Evolutionary conservation across 2,888 invertebrate species (phyloP).

Genomic region (Lepidocyrtinus sp.): DNA sequence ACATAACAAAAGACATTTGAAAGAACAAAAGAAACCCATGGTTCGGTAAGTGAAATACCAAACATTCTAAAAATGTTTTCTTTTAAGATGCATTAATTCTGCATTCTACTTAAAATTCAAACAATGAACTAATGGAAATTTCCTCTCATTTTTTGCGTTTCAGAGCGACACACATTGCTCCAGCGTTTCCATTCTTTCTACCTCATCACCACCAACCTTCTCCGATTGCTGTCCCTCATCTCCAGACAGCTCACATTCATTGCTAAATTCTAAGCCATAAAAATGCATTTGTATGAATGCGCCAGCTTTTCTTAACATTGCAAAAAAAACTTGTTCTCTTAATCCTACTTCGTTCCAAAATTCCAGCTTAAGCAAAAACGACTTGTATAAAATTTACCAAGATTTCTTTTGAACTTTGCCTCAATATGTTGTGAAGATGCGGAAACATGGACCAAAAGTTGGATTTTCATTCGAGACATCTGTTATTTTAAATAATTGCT

Average conservation of each 20-base stretch:
- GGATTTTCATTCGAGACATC: conserved; percentile 31
- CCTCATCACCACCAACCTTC: conserved; percentile 49
- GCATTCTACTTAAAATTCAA: background rate
- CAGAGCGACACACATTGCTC: conserved; percentile 70
- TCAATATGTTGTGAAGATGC: background rate
- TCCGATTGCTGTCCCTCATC: conserved; percentile 43
- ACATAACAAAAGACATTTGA: conserved; percentile 90
- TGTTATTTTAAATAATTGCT: conserved; percentile 12
- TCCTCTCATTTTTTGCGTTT: conserved; percentile 17
- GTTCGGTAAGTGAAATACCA: conserved; percentile 63
- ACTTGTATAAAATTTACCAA: too few species aligned
- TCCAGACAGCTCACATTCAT: conserved; percentile 51
- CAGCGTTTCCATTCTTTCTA: conserved; percentile 66
- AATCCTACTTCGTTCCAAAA: conserved; percentile 9
- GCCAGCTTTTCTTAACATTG: conserved; percentile 10
- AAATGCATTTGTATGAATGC: background rate
- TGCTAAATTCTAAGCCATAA: conserved; percentile 28
- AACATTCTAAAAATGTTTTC: background rate
- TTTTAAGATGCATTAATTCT: too few species aligned
- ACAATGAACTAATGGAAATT: conserved; percentile 1
- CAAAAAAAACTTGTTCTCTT: conserved; percentile 9
- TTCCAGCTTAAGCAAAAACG: too few species aligned
- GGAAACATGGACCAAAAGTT: conserved; percentile 34
- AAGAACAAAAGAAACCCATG: conserved; percentile 74
- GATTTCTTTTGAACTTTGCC: conserved; percentile 13